phyloP scores from a whole-genome alignment of 37 sponge, comb jelly and placozoan genomes.

The Spongilla lacustris region DNA sequence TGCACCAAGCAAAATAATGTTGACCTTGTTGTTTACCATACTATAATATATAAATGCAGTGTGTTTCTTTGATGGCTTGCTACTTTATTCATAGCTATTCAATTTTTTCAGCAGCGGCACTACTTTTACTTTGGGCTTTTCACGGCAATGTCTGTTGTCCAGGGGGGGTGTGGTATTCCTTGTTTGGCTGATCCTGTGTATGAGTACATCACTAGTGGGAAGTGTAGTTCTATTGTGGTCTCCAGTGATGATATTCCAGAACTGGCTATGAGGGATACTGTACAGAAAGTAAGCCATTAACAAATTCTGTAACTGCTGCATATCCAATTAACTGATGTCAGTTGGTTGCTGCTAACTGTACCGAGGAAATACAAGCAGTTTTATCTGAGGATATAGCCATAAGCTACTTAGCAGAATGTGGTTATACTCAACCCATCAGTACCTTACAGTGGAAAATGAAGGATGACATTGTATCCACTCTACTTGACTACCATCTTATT shows the following conservation, averaged over 20 bases:
- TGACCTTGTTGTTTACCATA: no score
- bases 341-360: conserved; percentile 12
- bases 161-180: conserved; percentile 24
- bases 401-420: not conserved
- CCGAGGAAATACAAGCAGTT: conserved; percentile 12
- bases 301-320: not conserved
- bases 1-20: no score
- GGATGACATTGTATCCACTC: not conserved
- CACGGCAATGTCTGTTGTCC: conserved; percentile 23
- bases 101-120: not conserved
- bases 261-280: not conserved
- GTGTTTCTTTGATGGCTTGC: no score
- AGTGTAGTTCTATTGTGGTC: not conserved
- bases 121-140: not conserved
- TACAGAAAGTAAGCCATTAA: no score
- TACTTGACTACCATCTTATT: conserved; percentile 30
- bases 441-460: not conserved
- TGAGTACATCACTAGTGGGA: conserved; percentile 12
- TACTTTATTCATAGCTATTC: no score
- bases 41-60: no score
- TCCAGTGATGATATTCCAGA: conserved; percentile 17
- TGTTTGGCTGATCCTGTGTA: not conserved
- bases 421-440: conserved; percentile 18
- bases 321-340: not conserved
- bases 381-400: conserved; percentile 1